Evolutionary conservation across 1,140 invertebrate species (phyloP).

Genomic region (Pteromalus puparum): DNA sequence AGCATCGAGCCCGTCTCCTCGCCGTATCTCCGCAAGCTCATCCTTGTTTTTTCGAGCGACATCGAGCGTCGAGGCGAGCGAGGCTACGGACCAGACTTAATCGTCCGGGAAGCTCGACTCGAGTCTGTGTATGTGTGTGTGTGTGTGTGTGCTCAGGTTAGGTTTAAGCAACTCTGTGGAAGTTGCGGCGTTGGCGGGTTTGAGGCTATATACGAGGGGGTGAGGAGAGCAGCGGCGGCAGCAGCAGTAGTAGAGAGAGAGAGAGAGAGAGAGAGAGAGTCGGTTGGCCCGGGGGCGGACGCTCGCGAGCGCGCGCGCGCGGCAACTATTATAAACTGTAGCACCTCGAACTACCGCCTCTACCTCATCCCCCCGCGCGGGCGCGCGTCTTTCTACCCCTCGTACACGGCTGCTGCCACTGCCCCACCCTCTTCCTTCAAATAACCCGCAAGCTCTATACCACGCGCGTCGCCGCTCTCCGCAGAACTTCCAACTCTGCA

Average conservation of each 20-base stretch:
- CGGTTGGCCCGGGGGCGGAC: constrained; percentile 70
- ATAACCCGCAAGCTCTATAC: constrained; percentile 70
- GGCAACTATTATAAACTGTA: constrained; percentile 77
- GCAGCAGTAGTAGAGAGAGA: too few species aligned
- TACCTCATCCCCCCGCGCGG: constrained; percentile 56
- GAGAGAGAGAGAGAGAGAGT: too few species aligned
- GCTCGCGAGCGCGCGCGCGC: constrained; percentile 52
- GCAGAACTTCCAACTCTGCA: constrained; percentile 50
- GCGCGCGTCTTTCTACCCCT: constrained; percentile 58
- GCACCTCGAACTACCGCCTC: constrained; percentile 76
- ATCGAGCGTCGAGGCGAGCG: neutral
- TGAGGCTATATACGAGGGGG: constrained; percentile 56
- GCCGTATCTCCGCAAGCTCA: too few species aligned
- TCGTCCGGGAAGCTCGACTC: constrained; percentile 52
- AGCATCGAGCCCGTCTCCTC: neutral
- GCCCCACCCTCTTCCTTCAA: constrained; percentile 63
- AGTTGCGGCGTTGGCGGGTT: constrained; percentile 65
- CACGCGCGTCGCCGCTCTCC: constrained; percentile 51
- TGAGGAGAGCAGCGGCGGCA: constrained; percentile 54
- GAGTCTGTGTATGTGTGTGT: neutral
- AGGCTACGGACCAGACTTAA: constrained; percentile 62
- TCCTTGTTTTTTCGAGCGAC: neutral
- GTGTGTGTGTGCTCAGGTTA: constrained; percentile 61
- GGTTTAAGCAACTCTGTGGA: constrained; percentile 76
- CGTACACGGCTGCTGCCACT: constrained; percentile 55